phyloP scores from a whole-genome alignment of 2,888 invertebrate genomes.

The Iselma pallidipennis region DNA sequence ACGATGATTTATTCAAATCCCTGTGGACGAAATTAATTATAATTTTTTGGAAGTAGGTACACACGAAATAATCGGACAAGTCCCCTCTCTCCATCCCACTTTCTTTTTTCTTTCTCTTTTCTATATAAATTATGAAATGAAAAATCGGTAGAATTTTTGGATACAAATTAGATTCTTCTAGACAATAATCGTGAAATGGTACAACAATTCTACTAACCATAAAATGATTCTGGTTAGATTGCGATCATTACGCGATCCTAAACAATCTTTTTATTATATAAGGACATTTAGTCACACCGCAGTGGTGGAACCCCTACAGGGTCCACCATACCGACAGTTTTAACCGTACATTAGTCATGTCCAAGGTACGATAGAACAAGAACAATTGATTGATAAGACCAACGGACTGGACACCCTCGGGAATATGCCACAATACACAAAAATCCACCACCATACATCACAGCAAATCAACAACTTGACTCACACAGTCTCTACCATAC shows the following conservation, averaged over 20 bases:
- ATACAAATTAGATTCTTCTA: conserved; percentile 24
- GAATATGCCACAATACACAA: neutral
- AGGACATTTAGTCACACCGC: conserved; percentile 36
- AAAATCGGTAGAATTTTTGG: conserved; percentile 17
- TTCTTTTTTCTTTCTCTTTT: too few species aligned
- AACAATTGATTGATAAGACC: conserved; percentile 32
- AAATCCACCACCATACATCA: neutral
- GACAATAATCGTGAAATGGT: conserved; percentile 18
- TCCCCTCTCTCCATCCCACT: too few species aligned
- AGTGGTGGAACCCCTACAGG: conserved; percentile 28
- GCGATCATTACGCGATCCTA: conserved; percentile 32
- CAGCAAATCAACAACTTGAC: neutral
- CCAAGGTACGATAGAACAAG: conserved; percentile 17
- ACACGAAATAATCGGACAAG: conserved; percentile 21
- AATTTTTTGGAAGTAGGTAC: conserved; percentile 13
- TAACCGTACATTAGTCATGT: conserved; percentile 31
- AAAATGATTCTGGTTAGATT: conserved; percentile 28
- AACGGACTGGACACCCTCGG: too few species aligned
- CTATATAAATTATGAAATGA: conserved; percentile 12
- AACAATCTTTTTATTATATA: conserved; percentile 32
- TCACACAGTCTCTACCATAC: neutral
- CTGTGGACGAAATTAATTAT: conserved; percentile 19
- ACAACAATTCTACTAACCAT: conserved; percentile 19
- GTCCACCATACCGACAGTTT: conserved; percentile 27
- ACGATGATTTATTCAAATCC: conserved; percentile 26